Evolutionary conservation across 2,113 vertebrate genomes (phyloP).

Genomic region (Conger conger): DNA sequence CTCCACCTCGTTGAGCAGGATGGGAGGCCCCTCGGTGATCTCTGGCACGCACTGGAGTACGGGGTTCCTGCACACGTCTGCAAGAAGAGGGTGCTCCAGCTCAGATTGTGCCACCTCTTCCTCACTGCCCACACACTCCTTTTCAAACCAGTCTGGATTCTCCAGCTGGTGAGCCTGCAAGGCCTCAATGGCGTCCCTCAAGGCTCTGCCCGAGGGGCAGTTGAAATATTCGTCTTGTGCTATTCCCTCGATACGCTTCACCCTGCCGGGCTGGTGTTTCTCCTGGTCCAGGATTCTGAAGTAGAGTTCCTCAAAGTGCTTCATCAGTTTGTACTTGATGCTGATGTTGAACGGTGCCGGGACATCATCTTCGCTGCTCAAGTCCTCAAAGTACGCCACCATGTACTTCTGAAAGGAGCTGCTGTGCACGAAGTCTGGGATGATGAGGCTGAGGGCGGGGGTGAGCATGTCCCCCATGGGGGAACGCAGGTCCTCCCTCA

Average conservation of each 20-base stretch:
- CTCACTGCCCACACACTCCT: conserved; percentile 60
- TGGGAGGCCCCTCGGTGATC: conserved; percentile 43
- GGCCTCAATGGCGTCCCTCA: conserved; percentile 73
- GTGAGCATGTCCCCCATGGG: conserved; percentile 82
- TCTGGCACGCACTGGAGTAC: conserved; percentile 38
- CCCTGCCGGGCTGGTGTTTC: conserved; percentile 79
- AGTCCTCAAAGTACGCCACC: conserved; percentile 82
- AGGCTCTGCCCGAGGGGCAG: conserved; percentile 65
- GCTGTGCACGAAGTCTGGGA: conserved; percentile 80
- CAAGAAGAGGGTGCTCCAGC: background rate
- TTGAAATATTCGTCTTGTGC: conserved; percentile 65
- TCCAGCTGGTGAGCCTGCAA: conserved; percentile 76
- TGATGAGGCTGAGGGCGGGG: conserved; percentile 79
- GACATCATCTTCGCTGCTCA: conserved; percentile 76
- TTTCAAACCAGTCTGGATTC: conserved; percentile 83
- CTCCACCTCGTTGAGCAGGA: conserved; percentile 5
- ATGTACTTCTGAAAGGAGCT: conserved; percentile 83
- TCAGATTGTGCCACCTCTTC: conserved; percentile 51
- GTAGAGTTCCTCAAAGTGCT: conserved; percentile 85
- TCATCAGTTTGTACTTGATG: conserved; percentile 82
- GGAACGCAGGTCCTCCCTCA: conserved; percentile 74
- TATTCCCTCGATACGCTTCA: conserved; percentile 76
- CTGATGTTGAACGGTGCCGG: conserved; percentile 82
- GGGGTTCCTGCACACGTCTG: background rate
- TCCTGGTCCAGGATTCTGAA: conserved; percentile 88